Conservation (phyloP, 2,888 invertebrate species). For the Drosophila quinaria region DNA sequence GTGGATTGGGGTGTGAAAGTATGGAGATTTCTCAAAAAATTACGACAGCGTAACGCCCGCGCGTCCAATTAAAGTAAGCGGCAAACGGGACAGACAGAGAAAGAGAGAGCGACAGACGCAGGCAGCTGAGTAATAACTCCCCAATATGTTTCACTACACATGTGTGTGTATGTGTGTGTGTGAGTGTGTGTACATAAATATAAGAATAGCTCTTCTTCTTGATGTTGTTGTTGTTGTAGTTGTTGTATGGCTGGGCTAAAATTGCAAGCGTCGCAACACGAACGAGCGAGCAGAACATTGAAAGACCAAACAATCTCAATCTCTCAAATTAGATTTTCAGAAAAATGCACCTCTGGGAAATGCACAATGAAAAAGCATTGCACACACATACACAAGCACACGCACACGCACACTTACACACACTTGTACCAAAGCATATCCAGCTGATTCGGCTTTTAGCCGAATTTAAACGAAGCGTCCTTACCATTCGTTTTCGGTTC, state of each 20-base stretch:
- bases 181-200: slow-evolving; percentile 54
- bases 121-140: slow-evolving; percentile 69
- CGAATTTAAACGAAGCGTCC: slow-evolving; percentile 3
- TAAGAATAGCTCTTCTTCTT: slow-evolving; percentile 38
- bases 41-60: slow-evolving; percentile 82
- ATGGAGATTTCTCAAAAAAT: slow-evolving; percentile 78
- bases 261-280: slow-evolving; percentile 77
- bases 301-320: slow-evolving; percentile 82
- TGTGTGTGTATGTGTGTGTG: slow-evolving; percentile 42
- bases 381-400: slow-evolving; percentile 42
- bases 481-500: slow-evolving; percentile 6
- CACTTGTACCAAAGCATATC: slow-evolving; percentile 4
- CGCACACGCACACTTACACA: slow-evolving; percentile 1
- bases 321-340: slow-evolving; percentile 84
- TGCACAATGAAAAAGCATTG: slow-evolving; percentile 81
- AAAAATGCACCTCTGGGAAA: slow-evolving; percentile 85
- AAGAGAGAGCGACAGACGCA: slow-evolving; percentile 11
- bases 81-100: slow-evolving; percentile 41
- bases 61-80: slow-evolving; percentile 83
- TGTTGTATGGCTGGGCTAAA: slow-evolving; percentile 52
- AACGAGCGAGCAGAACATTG: slow-evolving; percentile 77
- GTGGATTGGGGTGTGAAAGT: slow-evolving; percentile 46
- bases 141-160: slow-evolving; percentile 68
- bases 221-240: slow-evolving; percentile 23
- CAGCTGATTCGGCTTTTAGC: background rate